Base-by-base conservation (phyloP, 2,888 invertebrate species). In the Drosophila prolongata region DNA sequence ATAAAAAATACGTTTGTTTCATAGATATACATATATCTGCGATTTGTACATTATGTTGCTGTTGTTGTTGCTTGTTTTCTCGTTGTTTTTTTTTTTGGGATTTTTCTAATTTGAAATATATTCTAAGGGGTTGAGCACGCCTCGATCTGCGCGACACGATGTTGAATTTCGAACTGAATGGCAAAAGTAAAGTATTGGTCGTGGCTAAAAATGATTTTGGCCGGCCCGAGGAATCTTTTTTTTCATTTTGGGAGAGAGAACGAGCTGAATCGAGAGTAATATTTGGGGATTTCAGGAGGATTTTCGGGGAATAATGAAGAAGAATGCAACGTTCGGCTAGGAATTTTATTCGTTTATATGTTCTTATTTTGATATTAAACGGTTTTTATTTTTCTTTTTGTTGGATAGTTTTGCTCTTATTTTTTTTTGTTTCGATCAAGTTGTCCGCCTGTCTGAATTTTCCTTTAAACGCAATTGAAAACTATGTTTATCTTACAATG, bases 141-240 rank as follows among this genome's bases (percentile, higher is more conserved):
- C 77, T 62, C 79, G 76, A 71, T 78, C 82, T 79, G 40, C 72
- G 78, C 86, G 73, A 72, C 82, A 75, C 89, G 80, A 84, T 76
- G 82, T 60, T 82, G 61, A 78, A 82, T 80, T 80, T 84, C 84
- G 79, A 78, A 89, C 88, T 89, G 82, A 89, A 74, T 70, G 68
- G 77, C 76, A 57, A 70, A 69, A 69, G 61, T 52, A 71, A 70
- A 57, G 62, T 69, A 69, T 70, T 71, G 69, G 73, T 46, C 70
- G 76, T 76, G 60, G 79, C 85, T 84, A 78, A 80, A 86, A 87
- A 87, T 87, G 66, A 82, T 79, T 79, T 86, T 86, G 77, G 77
- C 65, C 65, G 64, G 53, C 47, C 80, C 75, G 57, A 67, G 67
- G 66, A 77, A 75, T 76, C 72, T 69, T 69, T 56, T 61, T 65